A percentile compares a stretch with the other conserved stretches of the same genome.
Conservation (phyloP, 1,140 invertebrate species). For the Eriocheir sinensis region DNA sequence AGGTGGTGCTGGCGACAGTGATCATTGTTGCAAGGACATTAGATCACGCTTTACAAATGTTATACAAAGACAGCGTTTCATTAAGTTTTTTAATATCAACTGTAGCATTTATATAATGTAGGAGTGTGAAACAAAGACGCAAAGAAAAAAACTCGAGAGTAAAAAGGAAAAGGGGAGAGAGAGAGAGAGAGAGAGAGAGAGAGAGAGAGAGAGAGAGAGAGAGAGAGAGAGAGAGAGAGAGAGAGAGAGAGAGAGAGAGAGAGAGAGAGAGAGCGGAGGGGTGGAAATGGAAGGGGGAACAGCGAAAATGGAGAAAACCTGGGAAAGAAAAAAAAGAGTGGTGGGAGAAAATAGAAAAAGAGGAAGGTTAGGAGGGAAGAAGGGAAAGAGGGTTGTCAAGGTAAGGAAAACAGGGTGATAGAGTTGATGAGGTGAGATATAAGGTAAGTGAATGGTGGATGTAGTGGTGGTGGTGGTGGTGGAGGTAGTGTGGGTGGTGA, state of each 20-base stretch:
- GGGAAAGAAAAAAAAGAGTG: background rate
- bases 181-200: background rate
- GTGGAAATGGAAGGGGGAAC: background rate
- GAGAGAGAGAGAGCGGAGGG: conserved; percentile 36
- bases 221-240: conserved; percentile 52
- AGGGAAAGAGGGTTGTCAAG: background rate
- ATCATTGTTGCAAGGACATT: too few species aligned
- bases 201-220: conserved; percentile 50
- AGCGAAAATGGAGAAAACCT: background rate
- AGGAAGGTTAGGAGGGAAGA: background rate
- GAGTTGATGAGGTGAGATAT: conserved; percentile 15
- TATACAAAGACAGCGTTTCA: too few species aligned
- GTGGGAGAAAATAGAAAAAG: background rate
- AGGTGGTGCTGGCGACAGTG: background rate
- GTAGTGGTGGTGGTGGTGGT: background rate
- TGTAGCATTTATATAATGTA: too few species aligned
- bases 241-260: conserved; percentile 54
- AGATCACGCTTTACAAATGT: too few species aligned
- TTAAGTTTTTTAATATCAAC: too few species aligned
- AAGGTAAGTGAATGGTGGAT: background rate
- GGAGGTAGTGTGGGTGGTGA: background rate
- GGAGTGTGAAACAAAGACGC: too few species aligned
- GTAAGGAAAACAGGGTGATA: background rate
- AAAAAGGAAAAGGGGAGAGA: background rate
- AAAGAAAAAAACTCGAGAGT: too few species aligned